Evolutionary conservation across 2,888 invertebrate genomes (phyloP), one percentile per base, ranked within the genome.

Genomic region (Lepidocyrtinus sp.): DNA sequence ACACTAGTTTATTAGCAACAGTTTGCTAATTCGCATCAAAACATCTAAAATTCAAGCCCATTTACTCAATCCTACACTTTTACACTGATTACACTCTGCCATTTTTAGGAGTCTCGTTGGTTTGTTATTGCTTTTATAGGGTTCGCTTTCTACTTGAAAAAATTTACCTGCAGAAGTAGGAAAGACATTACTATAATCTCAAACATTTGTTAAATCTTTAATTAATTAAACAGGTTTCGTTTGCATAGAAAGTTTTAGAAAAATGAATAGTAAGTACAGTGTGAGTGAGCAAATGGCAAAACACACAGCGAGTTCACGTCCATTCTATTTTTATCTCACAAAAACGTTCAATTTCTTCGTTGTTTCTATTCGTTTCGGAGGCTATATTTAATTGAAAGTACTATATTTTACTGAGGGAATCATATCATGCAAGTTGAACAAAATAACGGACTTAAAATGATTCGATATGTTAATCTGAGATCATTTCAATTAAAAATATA

Each of bases 401-500:
- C n/a, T n/a, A n/a, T n/a, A n/a, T n/a, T n/a, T n/a, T n/a, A n/a
- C n/a, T n/a, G n/a, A n/a, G n/a, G n/a, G 36, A 36, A 36, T 5
- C 12, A 36, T 7, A 36, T 12, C 36, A 36, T 36, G 36, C 5
- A 36, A 5, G 12, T 5, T 36, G 7, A 25, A 64, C 25, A 64
- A 75, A 67, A 61, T 15, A 27, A 2, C 1, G 22, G 25, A 26
- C 62, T 63, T 69, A 63, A 75, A 75, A 74, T 75, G 70, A 70
- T 80, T 80, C 79, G 74, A 74, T 75, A 75, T 75, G 70, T 74
- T 80, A 74, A 70, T 80, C 64, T 80, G 79, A 80, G 79, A 80
- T 80, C 79, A 75, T 80, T 25, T 80, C 67, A 74, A 75, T 80
- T 80, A 80, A 80, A 79, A 80, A 36, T 36, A 36, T 36, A 36